phyloP scores from a whole-genome alignment of 2,113 vertebrate genomes.

The Eurystomus gularis region DNA sequence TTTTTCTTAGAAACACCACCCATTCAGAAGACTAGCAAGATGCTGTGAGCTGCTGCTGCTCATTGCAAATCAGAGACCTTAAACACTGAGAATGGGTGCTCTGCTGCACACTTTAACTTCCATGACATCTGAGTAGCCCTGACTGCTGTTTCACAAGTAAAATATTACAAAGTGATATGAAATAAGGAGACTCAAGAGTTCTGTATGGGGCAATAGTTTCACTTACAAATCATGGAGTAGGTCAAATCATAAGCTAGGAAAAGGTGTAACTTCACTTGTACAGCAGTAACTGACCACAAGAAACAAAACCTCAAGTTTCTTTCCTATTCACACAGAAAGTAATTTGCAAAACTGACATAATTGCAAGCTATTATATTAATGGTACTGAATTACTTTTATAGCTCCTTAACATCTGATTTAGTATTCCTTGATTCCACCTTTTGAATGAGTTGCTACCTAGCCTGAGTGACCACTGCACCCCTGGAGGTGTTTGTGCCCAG shows the following conservation, averaged over 20 bases:
- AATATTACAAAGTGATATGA: not conserved
- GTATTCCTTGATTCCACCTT: not conserved
- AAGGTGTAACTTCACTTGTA: not conserved
- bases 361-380: not conserved
- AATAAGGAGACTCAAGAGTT: not conserved
- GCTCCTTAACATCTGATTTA: not conserved
- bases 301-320: not conserved
- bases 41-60: not conserved
- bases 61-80: not conserved
- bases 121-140: not conserved
- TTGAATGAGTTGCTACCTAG: not conserved
- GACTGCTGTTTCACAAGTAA: not conserved
- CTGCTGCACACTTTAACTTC: not conserved
- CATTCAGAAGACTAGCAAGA: not conserved
- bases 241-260: not conserved
- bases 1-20: not conserved
- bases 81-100: fast-evolving
- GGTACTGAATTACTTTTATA: not conserved
- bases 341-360: not conserved
- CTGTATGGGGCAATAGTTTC: not conserved
- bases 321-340: not conserved
- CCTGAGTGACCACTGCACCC: not conserved
- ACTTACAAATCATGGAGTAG: not conserved
- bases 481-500: not conserved
- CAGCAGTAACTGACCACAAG: not conserved